Base-by-base conservation (phyloP, 2,113 vertebrate species). In the Semnornis frantzii region DNA sequence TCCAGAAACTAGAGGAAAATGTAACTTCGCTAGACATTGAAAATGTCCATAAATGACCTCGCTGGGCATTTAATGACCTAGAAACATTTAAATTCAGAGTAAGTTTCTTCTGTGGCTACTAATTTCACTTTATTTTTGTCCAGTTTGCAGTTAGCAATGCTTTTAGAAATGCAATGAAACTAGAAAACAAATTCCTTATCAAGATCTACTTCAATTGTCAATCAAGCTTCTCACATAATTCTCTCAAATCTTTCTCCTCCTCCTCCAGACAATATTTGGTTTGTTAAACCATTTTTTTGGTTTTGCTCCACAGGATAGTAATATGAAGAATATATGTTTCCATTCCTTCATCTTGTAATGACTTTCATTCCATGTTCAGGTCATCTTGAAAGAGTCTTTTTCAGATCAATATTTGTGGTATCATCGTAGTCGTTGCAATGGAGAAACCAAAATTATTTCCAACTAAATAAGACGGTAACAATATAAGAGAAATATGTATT, bases 241-340 rank as follows among this genome's bases (percentile, higher is more conserved):
- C 59, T 72, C 33, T 10, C 5, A 85, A 62, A 70, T 81, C 24
- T 82, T 87, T 77, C 31, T 73, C 3, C 34, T 70, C 17, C 30
- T 92, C 15, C 31, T 23, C 48, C 3, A 46, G 37, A 73, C 93
- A 72, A 21, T 50, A 42, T 30, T 69, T 1, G 4, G 12, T 44
- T 91, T 63, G n/a, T 86, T 93, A 55, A 59, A 81, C 50, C 21
- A 46, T 34, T 25, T 60, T 60, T 83, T 80, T 90, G 24, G 37
- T 55, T 55, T 10, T 12, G 74, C 68, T 44, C 63, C 69, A 44
- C 39, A 93, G 59, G 74, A 33, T 76, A 64, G 63, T 90, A 48
- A 39, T 81, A 20, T 58, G 90, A 54, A 89, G 93, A 90, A 64
- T 77, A 58, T 13, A 58, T 94, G 42, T 65, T 85, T 96, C 34